Evolutionary conservation across 2,113 vertebrate species (phyloP), one percentile per base, ranked within the genome.

Genomic region (Tretioscincus oriximinensis): DNA sequence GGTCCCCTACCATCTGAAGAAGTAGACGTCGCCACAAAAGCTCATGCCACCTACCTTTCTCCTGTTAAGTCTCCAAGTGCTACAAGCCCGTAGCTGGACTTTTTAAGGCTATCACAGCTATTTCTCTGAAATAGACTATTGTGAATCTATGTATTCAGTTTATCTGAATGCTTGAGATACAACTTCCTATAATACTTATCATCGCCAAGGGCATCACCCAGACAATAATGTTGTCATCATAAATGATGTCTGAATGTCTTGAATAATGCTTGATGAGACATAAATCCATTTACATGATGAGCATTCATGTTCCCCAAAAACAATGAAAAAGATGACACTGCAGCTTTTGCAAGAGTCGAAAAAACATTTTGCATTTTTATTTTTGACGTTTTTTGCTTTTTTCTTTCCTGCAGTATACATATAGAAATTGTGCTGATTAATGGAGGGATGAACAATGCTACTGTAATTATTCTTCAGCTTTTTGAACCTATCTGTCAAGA

Each of bases 401-500:
- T 31, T 71, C 24, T 74, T 7, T 26, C 54, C 10, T 26, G 22
- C 16, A 71, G 2, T 28, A 8, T 45, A 54, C 28, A 28, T 28
- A 60, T 9, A 41, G 51, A 70, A 76, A 76, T 20, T 68, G 58
- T 41, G 31, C 67, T 26, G 60, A 64, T 72, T 65, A 31, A n/a
- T 77, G 68, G 45, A 71, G 26, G 11, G 16, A 41, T 20, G 60
- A 29, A 64, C 67, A 78, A 24, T 0, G 41, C 28, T 51, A 20
- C 64, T 16, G 65, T 41, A 58, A 49, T 84, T 47, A 29, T 29
- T 49, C 1, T 65, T 2, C 1, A 54, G 6, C 16, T 3, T 63
- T 84, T 29, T 82, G 54, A n/a, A 63, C 26, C 54, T 85, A 26
- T 68, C 35, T 73, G n/a, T 21, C 20, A 18, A 20, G 20, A 49